phyloP scores from a whole-genome alignment of 2,888 invertebrate species.

The Caenorhabditis sp. region DNA sequence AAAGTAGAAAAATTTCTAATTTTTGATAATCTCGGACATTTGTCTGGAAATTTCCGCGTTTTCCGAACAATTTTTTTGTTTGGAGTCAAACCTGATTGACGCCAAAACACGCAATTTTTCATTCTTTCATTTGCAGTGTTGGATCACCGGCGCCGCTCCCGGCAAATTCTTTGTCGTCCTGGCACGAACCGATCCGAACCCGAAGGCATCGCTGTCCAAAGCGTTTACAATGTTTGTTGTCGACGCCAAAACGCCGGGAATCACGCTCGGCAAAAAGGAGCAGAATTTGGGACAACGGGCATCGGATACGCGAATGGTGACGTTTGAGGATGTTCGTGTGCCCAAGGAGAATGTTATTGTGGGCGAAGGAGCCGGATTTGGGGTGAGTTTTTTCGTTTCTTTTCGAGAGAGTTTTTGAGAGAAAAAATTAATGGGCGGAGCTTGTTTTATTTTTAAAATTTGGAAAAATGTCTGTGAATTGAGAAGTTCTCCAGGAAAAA shows the following conservation, averaged over 20 bases:
- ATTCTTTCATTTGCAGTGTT: slow-evolving; percentile 7
- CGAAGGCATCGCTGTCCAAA: slow-evolving; percentile 12
- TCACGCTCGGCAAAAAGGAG: slow-evolving; percentile 81
- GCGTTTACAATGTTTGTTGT: slow-evolving; percentile 23
- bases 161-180: slow-evolving; percentile 17
- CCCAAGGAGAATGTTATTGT: slow-evolving; percentile 77
- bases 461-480: background rate
- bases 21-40: too few species aligned
- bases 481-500: too few species aligned
- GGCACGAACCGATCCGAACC: slow-evolving; percentile 12
- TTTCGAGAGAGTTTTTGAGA: too few species aligned
- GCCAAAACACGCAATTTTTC: too few species aligned
- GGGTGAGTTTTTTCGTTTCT: slow-evolving; percentile 78
- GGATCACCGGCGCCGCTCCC: slow-evolving; percentile 21
- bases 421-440: too few species aligned
- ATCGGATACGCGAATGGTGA: slow-evolving; percentile 87
- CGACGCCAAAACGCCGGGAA: slow-evolving; percentile 17
- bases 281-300: slow-evolving; percentile 94
- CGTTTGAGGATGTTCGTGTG: slow-evolving; percentile 93
- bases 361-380: slow-evolving; percentile 44
- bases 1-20: too few species aligned
- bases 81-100: too few species aligned
- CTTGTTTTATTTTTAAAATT: too few species aligned
- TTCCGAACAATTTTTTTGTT: too few species aligned
- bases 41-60: too few species aligned